These are phyloP conservation scores for Herpetotheres cachinnans DNA, from an alignment of 2,113 vertebrate species.

Conservation along the genomic window DNA sequence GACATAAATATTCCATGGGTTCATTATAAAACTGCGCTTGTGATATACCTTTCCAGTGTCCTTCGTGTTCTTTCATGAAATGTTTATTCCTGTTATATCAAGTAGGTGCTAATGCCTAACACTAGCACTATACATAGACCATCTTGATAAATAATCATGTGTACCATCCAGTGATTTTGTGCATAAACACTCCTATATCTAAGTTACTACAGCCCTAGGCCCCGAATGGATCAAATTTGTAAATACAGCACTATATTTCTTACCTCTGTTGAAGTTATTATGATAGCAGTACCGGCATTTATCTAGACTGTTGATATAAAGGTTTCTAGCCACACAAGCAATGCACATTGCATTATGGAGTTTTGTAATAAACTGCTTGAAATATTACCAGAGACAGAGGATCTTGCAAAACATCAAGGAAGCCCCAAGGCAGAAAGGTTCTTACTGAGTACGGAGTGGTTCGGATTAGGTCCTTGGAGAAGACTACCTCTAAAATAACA, in stretches of 20 bases:
- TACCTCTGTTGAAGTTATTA: background rate
- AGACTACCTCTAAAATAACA: background rate
- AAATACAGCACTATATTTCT: background rate
- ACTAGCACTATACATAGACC: background rate
- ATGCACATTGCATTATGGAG: background rate
- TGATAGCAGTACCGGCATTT: background rate
- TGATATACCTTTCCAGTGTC: background rate
- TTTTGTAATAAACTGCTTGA: background rate
- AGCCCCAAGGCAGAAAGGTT: background rate
- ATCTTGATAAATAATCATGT: conserved; percentile 16
- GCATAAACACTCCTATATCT: background rate
- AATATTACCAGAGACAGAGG: background rate
- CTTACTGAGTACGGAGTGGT: background rate
- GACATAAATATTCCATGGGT: conserved; percentile 31
- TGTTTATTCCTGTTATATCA: conserved; percentile 18
- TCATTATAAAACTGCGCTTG: conserved; percentile 3
- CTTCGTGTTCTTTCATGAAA: background rate
- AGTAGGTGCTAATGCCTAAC: conserved; percentile 13
- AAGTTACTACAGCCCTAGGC: background rate
- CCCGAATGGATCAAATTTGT: background rate
- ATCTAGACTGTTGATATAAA: background rate
- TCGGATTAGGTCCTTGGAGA: background rate
- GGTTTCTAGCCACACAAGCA: background rate
- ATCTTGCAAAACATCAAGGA: background rate
- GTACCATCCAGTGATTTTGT: background rate